Percentiles rank a stretch among this genome's conserved stretches.
Conservation (phyloP, 1,140 invertebrate genomes). For the Metopolophium dirhodum region DNA sequence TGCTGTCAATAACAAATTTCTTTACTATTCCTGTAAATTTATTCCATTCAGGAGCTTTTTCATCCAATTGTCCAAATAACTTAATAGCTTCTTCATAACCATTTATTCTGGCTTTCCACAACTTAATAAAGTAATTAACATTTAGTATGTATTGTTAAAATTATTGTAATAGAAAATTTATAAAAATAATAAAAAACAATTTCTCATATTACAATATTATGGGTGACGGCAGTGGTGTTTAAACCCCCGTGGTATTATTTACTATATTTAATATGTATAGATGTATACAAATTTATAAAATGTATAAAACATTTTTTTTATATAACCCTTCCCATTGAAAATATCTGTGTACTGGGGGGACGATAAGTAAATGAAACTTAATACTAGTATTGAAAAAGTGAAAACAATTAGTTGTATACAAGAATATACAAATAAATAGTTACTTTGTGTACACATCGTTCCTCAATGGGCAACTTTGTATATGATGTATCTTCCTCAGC, state of each 20-base stretch:
- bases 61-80: constrained; percentile 85
- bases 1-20: constrained; percentile 94
- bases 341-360: no score
- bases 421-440: background rate
- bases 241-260: no score
- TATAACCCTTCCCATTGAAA: no score
- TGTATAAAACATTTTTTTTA: no score
- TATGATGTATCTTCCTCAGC: constrained; percentile 84
- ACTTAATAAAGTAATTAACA: constrained; percentile 63
- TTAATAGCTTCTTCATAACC: constrained; percentile 94
- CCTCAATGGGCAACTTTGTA: constrained; percentile 88
- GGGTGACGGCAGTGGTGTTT: background rate
- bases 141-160: background rate
- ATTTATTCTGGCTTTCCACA: constrained; percentile 92
- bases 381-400: no score
- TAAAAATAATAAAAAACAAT: background rate
- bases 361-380: no score
- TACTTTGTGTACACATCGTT: constrained; percentile 88
- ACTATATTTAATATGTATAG: no score
- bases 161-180: background rate
- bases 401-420: no score
- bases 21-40: constrained; percentile 92
- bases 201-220: background rate
- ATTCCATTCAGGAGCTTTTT: constrained; percentile 91
- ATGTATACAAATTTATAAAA: no score